phyloP scores from a whole-genome alignment of 2,113 vertebrate genomes.

The Rattus rattus region DNA sequence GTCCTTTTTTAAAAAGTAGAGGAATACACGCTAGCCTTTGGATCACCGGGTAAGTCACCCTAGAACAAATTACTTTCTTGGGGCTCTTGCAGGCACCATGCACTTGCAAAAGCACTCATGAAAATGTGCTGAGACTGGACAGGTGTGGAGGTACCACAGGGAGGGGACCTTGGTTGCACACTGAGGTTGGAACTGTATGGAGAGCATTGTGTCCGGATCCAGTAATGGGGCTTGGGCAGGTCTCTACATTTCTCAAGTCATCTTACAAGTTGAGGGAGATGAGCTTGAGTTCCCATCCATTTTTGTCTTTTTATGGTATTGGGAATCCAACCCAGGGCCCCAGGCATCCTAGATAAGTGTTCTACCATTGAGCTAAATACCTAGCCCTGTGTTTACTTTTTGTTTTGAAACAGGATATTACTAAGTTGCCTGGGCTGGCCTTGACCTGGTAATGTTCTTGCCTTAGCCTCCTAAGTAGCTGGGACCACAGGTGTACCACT shows the following conservation, averaged over 20 bases:
- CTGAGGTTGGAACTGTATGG: background rate
- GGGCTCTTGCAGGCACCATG: background rate
- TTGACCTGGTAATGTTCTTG: background rate
- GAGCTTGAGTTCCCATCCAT: background rate
- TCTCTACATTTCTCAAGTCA: background rate
- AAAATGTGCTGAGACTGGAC: background rate
- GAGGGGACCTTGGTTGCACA: background rate
- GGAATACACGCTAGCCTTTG: background rate
- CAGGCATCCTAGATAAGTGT: background rate
- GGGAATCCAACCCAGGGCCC: background rate
- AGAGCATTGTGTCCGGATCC: rapidly evolving
- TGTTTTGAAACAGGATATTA: background rate
- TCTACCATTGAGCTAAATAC: background rate
- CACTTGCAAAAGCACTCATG: background rate
- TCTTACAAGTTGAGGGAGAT: background rate
- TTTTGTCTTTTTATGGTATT: background rate
- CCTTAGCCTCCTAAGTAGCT: background rate
- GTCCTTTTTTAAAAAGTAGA: background rate
- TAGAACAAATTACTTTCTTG: background rate
- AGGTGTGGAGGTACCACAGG: rapidly evolving
- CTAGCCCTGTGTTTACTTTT: background rate
- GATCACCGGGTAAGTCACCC: background rate
- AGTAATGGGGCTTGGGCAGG: background rate
- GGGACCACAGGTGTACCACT: too few relatives aligned
- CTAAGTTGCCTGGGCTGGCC: background rate